Evolutionary conservation across 2,888 invertebrate species (phyloP), one percentile per base, ranked within the genome.

Genomic region (Rhamnusium bicolor): DNA sequence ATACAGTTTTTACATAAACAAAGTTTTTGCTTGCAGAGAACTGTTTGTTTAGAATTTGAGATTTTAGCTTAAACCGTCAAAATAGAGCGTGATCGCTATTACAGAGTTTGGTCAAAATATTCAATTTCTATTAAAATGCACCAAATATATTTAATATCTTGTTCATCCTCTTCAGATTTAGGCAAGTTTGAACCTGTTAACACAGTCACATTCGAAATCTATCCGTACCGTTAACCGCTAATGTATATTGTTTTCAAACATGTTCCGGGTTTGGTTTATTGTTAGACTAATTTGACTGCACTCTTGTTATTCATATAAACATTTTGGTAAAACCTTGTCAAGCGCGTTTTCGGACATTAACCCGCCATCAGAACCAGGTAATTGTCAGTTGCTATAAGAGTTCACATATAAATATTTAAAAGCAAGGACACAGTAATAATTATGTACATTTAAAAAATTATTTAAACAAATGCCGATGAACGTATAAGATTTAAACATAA

Each of bases 331-430:
- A 58, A 58, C 58, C 58, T 58, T 18, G 58, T 58, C 58, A 58
- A 32, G 58, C 58, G 58, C 58, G 58, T 58, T 58, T 56, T 58
- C 32, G 58, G 58, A 32, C 58, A 10, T 58, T 58, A 14, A 58
- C 58, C 58, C 58, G 58, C 32, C 58, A 32, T 32, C 32, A 32
- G 29, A 32, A 12, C 32, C 32, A 58, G 58, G 32, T 32, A 58
- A 58, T 58, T 58, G 58, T 40, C 40, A 40, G 40, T 40, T 12
- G 40, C n/a, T 40, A 40, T 12, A 40, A 40, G 40, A 58, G 29
- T 32, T 58, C 58, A 58, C 32, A 58, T 58, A 24, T 21, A 58
- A 32, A 58, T 16, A 58, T 32, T 32, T 58, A 58, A 32, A 58
- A 19, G 58, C 58, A 58, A 58, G 58, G 58, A 58, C 58, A 29